These are phyloP conservation scores for Noctua janthina DNA, from an alignment of 2,888 invertebrate species.

Conservation along the genomic window DNA sequence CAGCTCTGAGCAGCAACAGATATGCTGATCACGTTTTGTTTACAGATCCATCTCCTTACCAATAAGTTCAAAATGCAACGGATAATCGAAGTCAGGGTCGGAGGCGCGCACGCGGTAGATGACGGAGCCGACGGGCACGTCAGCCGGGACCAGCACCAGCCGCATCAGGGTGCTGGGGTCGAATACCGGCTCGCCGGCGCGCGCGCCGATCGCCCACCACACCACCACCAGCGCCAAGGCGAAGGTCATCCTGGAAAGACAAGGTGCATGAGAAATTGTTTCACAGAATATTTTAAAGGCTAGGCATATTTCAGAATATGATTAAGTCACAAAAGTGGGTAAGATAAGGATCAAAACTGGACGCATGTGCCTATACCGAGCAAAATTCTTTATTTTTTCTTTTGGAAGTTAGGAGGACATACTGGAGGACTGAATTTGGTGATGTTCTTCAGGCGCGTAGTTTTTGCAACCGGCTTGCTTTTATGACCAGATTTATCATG, in stretches of 20 bases:
- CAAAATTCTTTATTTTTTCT: not conserved
- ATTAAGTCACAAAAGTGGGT: not conserved
- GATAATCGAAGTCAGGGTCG: constrained; percentile 97
- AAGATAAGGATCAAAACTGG: not conserved
- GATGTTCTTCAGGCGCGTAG: not conserved
- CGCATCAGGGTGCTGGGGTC: constrained; percentile 96
- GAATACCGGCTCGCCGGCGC: constrained; percentile 94
- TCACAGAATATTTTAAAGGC: not conserved
- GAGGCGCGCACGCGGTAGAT: constrained; percentile 96
- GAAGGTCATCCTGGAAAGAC: constrained; percentile 84
- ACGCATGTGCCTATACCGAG: not conserved
- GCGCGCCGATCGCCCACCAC: constrained; percentile 79
- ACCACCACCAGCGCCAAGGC: constrained; percentile 85
- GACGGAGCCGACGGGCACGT: constrained; percentile 95
- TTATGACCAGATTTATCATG: not conserved
- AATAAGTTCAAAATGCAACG: constrained; percentile 94
- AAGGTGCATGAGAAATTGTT: constrained; percentile 6
- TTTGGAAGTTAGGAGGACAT: not conserved
- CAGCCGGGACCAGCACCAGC: constrained; percentile 95
- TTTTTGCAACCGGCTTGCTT: not conserved
- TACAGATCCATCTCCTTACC: constrained; percentile 82
- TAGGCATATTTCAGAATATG: not conserved
- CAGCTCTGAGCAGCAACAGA: not conserved
- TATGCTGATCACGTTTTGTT: not conserved
- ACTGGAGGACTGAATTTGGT: not conserved